phyloP scores from a whole-genome alignment of 2,888 invertebrate species.

The Drosophila quasianomalipes region DNA sequence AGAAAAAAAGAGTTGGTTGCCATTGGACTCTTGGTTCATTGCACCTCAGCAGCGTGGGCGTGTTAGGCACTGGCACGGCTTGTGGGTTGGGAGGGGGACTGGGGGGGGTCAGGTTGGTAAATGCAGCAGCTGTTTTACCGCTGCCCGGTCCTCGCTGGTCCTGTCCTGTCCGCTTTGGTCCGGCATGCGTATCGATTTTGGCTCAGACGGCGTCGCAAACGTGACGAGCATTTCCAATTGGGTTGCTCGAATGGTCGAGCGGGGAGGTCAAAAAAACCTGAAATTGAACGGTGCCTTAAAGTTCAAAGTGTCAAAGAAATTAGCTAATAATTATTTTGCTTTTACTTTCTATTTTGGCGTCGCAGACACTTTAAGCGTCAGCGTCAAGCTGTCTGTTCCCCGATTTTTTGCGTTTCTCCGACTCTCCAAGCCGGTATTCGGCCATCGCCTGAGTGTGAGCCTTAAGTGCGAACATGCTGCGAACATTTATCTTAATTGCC shows the following conservation, averaged over 20 bases:
- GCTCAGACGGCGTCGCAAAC: conserved; percentile 70
- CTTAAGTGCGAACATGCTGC: conserved; percentile 77
- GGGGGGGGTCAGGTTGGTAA: not conserved
- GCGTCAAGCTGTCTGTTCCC: conserved; percentile 25
- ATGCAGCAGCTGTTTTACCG: conserved; percentile 48
- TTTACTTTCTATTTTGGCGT: conserved; percentile 26
- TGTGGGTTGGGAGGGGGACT: too few relatives aligned
- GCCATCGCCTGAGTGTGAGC: conserved; percentile 9
- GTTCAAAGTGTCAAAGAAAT: conserved; percentile 66
- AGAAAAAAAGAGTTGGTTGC: conserved; percentile 44
- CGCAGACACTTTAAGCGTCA: conserved; percentile 30
- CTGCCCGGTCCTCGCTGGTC: conserved; percentile 27
- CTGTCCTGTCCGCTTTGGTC: conserved; percentile 31
- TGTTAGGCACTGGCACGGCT: not conserved
- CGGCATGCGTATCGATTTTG: conserved; percentile 65
- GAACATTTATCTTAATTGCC: conserved; percentile 79
- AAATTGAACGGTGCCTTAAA: conserved; percentile 21
- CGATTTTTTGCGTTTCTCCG: not conserved
- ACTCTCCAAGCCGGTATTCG: conserved; percentile 3
- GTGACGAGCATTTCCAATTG: conserved; percentile 68
- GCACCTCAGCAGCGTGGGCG: conserved; percentile 35
- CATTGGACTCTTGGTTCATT: conserved; percentile 43
- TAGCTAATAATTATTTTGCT: conserved; percentile 64
- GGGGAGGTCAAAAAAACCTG: not conserved
- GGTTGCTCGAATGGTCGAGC: conserved; percentile 4